phyloP scores from a whole-genome alignment of 2,797 vertebrate genomes.

The Sebastes iracundus region DNA sequence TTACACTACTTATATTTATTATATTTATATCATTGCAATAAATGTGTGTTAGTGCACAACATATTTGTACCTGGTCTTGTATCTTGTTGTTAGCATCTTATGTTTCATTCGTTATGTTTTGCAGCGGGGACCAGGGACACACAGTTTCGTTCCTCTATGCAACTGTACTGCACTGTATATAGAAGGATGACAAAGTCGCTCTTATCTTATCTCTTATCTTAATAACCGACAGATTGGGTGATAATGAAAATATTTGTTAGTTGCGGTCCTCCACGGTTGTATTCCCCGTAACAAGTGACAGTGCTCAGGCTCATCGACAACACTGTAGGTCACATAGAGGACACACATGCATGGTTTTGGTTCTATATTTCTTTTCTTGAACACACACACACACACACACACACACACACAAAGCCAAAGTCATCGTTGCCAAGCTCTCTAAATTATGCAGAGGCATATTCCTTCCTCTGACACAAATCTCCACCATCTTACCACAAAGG shows the following conservation, averaged over 20 bases:
- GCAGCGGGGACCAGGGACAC: background rate
- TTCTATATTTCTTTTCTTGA: constrained; percentile 5
- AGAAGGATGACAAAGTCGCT: background rate
- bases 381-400: background rate
- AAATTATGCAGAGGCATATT: constrained; percentile 70
- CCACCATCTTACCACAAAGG: constrained; percentile 62
- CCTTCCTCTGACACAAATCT: constrained; percentile 67
- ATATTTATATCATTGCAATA: background rate
- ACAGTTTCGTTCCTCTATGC: background rate
- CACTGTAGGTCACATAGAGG: constrained; percentile 24
- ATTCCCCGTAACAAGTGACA: background rate
- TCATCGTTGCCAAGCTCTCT: constrained; percentile 10
- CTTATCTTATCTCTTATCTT: background rate
- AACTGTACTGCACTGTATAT: background rate
- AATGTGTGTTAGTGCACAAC: background rate
- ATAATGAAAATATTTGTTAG: background rate
- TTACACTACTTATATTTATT: background rate
- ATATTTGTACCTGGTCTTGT: background rate
- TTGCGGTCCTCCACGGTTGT: background rate
- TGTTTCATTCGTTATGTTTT: background rate
- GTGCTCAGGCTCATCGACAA: background rate
- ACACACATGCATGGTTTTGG: constrained; percentile 8
- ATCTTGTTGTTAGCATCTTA: background rate
- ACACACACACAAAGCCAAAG: background rate
- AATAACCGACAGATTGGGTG: background rate